Conservation (phyloP, 1,140 invertebrate genomes). For the Listronotus oregonensis region DNA sequence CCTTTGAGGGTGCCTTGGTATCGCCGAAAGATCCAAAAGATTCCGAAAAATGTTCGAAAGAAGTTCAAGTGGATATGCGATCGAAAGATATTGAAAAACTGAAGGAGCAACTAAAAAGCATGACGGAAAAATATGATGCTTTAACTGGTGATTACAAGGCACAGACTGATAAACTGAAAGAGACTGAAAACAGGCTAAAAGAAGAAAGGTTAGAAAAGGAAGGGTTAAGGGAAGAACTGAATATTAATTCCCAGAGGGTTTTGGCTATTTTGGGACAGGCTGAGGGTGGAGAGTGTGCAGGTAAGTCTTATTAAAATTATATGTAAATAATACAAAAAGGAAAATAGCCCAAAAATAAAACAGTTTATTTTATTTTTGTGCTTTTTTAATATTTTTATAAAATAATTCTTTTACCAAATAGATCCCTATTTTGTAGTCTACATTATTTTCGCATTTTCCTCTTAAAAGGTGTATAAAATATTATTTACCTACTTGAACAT, state of each 20-base stretch:
- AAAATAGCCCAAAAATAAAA: too few relatives aligned
- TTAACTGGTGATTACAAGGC: conserved; percentile 50
- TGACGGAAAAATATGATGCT: conserved; percentile 53
- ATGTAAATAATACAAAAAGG: not conserved
- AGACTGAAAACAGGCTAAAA: conserved; percentile 61
- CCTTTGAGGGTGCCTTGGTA: conserved; percentile 65
- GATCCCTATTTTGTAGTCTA: too few relatives aligned
- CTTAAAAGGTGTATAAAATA: too few relatives aligned
- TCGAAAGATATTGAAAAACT: conserved; percentile 66
- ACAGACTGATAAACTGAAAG: conserved; percentile 58
- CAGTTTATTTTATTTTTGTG: too few relatives aligned
- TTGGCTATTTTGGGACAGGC: conserved; percentile 67
- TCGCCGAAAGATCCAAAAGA: conserved; percentile 49
- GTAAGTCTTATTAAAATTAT: conserved; percentile 8
- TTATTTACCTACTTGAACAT: too few relatives aligned
- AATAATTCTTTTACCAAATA: too few relatives aligned
- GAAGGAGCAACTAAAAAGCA: conserved; percentile 61
- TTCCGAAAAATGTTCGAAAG: conserved; percentile 52
- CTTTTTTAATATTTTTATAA: too few relatives aligned
- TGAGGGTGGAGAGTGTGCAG: conserved; percentile 36
- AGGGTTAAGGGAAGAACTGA: conserved; percentile 72
- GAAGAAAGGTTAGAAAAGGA: conserved; percentile 72
- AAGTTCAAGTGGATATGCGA: conserved; percentile 71
- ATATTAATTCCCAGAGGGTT: conserved; percentile 71
- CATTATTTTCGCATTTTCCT: too few relatives aligned